Evolutionary conservation across 2,888 invertebrate genomes (phyloP).

Genomic region (Bombylius major): DNA sequence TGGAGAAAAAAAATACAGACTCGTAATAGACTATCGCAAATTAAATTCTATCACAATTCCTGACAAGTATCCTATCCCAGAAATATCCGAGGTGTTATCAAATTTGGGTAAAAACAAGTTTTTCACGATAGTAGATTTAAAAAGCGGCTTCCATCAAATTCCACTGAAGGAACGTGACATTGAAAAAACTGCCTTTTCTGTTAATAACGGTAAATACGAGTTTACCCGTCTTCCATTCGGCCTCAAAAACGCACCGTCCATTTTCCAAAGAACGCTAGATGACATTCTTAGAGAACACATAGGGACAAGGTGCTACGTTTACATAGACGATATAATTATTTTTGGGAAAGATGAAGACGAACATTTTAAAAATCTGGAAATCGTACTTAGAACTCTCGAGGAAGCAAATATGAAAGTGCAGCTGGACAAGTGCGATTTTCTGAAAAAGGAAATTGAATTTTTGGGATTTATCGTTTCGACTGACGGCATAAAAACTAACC

Average conservation of each 20-base stretch:
- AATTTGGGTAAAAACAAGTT: constrained; percentile 5
- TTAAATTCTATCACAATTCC: neutral
- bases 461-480: too few species aligned
- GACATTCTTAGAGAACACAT: constrained; percentile 8
- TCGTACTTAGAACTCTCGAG: constrained; percentile 2
- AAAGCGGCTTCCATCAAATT: neutral
- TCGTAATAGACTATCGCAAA: constrained; percentile 6
- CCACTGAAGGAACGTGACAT: constrained; percentile 4
- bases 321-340: constrained; percentile 9
- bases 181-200: constrained; percentile 5
- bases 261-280: constrained; percentile 7
- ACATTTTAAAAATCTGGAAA: constrained; percentile 5
- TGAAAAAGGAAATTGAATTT: constrained; percentile 20
- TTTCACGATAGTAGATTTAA: neutral
- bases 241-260: constrained; percentile 8
- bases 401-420: constrained; percentile 6
- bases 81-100: constrained; percentile 6
- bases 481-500: too few species aligned
- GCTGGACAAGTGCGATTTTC: constrained; percentile 18
- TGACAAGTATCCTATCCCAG: constrained; percentile 4
- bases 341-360: constrained; percentile 6
- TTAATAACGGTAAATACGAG: constrained; percentile 7
- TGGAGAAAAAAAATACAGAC: neutral
- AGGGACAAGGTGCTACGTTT: constrained; percentile 7
- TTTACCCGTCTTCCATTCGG: constrained; percentile 7